Percentiles rank a stretch among this genome's conserved stretches.
Conservation (phyloP, 2,888 invertebrate genomes). For the Polydrusus tereticollis region DNA sequence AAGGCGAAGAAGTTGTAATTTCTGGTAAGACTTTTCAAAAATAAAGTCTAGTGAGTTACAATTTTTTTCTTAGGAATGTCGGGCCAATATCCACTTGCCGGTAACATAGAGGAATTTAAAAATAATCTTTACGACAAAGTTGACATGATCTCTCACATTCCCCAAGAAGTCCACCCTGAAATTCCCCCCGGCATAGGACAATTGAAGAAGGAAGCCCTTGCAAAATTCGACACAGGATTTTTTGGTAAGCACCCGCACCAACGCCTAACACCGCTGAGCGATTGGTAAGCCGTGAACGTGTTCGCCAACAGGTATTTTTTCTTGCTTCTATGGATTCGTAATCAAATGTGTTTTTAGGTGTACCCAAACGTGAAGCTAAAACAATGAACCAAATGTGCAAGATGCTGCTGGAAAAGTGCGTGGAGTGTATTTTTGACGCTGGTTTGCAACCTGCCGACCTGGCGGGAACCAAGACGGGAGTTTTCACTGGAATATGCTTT, state of each 20-base stretch:
- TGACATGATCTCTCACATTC: constrained; percentile 87
- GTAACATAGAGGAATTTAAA: constrained; percentile 78
- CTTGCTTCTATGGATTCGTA: too few relatives aligned
- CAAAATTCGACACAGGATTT: constrained; percentile 71
- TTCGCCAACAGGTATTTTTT: too few relatives aligned
- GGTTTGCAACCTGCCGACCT: constrained; percentile 78
- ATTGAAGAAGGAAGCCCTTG: constrained; percentile 65
- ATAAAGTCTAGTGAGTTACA: too few relatives aligned
- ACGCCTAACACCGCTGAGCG: background rate
- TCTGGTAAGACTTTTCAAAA: constrained; percentile 71
- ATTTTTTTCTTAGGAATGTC: constrained; percentile 66
- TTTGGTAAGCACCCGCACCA: constrained; percentile 66
- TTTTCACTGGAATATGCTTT: constrained; percentile 83
- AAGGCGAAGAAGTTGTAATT: constrained; percentile 77
- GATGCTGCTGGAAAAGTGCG: constrained; percentile 72
- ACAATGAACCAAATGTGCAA: constrained; percentile 72
- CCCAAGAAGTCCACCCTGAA: constrained; percentile 73
- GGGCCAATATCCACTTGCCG: constrained; percentile 83
- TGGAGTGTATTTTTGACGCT: constrained; percentile 74
- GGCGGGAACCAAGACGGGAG: constrained; percentile 81
- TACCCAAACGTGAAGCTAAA: constrained; percentile 69
- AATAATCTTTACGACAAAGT: constrained; percentile 81
- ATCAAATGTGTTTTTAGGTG: constrained; percentile 51
- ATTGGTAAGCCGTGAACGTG: too few relatives aligned
- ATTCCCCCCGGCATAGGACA: constrained; percentile 77